Conservation (phyloP, 1,140 invertebrate species). For the Lepidurus apus region DNA sequence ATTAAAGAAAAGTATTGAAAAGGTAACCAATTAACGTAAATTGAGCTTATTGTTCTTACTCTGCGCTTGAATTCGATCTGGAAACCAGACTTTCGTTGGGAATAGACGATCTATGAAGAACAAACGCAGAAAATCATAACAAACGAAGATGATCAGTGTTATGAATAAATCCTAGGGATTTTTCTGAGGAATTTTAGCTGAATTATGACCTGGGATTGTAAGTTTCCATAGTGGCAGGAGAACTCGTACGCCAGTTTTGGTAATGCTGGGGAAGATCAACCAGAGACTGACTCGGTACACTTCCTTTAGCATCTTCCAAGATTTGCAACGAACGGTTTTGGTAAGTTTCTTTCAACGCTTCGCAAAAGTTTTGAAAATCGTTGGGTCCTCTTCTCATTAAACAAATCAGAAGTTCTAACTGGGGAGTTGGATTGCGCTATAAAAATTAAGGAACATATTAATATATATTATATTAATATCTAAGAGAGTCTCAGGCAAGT, state of each 20-base stretch:
- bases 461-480: background rate
- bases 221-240: background rate
- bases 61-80: background rate
- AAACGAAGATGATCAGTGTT: background rate
- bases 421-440: background rate
- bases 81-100: background rate
- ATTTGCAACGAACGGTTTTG: background rate
- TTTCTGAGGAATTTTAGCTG: background rate
- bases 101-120: background rate
- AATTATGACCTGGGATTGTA: background rate
- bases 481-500: background rate
- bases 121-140: background rate
- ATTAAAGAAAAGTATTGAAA: background rate
- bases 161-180: background rate
- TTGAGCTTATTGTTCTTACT: background rate
- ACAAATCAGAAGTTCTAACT: background rate
- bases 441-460: background rate
- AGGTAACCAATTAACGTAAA: background rate
- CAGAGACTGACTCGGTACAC: background rate
- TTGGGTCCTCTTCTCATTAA: background rate
- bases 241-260: background rate
- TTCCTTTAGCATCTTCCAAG: background rate
- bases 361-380: background rate
- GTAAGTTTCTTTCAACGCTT: background rate
- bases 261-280: background rate